phyloP scores from a whole-genome alignment of 2,113 vertebrate species.

The Muscicapa adusta region DNA sequence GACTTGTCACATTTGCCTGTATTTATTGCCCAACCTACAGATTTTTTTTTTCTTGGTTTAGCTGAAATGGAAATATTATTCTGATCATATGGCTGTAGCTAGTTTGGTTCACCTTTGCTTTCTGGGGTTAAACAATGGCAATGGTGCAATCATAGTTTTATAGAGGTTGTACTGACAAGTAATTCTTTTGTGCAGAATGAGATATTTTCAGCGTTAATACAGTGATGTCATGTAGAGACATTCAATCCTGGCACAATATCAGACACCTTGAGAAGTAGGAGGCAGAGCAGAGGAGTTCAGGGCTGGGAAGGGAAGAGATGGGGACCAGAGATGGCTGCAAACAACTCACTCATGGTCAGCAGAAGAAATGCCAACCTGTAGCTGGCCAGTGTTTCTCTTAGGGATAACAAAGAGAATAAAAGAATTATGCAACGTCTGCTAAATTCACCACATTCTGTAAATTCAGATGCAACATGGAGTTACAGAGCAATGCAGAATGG shows the following conservation, averaged over 20 bases:
- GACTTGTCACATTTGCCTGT: not conserved
- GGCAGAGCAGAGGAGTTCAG: not conserved
- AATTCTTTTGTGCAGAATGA: not conserved
- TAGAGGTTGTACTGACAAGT: not conserved
- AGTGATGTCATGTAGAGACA: not conserved
- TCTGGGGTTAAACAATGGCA: not conserved
- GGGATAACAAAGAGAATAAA: not conserved
- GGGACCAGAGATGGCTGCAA: accelerated
- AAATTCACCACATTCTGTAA: not conserved
- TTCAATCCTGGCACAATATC: not conserved
- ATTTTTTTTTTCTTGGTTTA: not conserved
- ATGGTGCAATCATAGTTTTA: not conserved
- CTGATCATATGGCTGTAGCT: not conserved
- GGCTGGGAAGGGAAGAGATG: not conserved
- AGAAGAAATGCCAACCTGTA: not conserved
- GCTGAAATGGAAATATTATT: not conserved
- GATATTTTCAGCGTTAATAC: not conserved
- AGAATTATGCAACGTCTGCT: not conserved
- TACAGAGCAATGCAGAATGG: not conserved
- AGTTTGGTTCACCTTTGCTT: not conserved
- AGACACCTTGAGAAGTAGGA: not conserved
- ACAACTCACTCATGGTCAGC: not conserved
- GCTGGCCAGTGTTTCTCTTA: not conserved
- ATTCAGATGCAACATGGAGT: not conserved
- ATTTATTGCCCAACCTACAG: not conserved